phyloP scores from a whole-genome alignment of 1,140 invertebrate genomes.

The Heliconius nattereri region DNA sequence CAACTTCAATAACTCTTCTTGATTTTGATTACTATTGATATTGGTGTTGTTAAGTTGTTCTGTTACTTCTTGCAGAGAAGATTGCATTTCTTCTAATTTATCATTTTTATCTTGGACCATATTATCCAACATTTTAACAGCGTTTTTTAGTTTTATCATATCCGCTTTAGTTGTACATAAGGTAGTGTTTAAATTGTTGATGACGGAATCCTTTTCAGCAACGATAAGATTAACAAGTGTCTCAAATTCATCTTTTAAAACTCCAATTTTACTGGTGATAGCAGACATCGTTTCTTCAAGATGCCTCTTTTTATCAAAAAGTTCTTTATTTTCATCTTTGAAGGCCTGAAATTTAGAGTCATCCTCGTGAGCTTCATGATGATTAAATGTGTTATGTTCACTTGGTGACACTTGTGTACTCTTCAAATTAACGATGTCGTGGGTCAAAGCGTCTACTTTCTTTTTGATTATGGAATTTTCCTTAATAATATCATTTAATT shows the following conservation, averaged over 20 bases:
- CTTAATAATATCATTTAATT: constrained; percentile 42
- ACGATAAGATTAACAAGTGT: constrained; percentile 60
- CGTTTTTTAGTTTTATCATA: constrained; percentile 49
- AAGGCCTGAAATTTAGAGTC: constrained; percentile 44
- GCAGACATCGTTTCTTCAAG: constrained; percentile 60
- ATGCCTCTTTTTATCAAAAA: constrained; percentile 50
- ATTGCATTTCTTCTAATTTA: constrained; percentile 53
- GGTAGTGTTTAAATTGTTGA: constrained; percentile 56
- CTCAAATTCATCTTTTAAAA: constrained; percentile 64
- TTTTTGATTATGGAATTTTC: constrained; percentile 52
- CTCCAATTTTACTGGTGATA: constrained; percentile 59
- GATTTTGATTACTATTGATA: constrained; percentile 42
- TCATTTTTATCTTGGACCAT: constrained; percentile 55
- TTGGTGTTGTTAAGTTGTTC: constrained; percentile 46
- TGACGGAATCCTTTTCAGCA: constrained; percentile 60
- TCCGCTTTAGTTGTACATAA: constrained; percentile 50
- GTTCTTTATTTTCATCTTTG: constrained; percentile 56
- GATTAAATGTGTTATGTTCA: constrained; percentile 47
- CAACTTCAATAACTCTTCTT: constrained; percentile 55
- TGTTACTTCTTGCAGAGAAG: constrained; percentile 46
- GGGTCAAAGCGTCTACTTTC: constrained; percentile 43
- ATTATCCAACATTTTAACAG: constrained; percentile 50
- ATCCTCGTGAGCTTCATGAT: constrained; percentile 37
- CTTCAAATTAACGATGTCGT: constrained; percentile 47
- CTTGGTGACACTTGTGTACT: constrained; percentile 41